phyloP scores from a whole-genome alignment of 2,888 invertebrate genomes.

The Hyalella azteca region DNA sequence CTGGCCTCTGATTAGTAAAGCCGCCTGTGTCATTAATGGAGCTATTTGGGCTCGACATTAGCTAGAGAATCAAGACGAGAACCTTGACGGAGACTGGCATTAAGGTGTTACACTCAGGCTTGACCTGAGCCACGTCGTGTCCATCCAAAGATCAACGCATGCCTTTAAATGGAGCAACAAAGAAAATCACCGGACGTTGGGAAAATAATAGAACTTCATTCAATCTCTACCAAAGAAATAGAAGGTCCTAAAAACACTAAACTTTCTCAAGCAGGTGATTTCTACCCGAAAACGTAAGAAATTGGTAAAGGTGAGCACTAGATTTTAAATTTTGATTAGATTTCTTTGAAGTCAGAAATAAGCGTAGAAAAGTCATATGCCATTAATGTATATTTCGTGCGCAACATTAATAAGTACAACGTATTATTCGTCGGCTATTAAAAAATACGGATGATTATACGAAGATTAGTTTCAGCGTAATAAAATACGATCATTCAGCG shows the following conservation, averaged over 20 bases:
- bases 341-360: no score
- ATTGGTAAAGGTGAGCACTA: no score
- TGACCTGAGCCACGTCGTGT: constrained; percentile 2
- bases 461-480: no score
- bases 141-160: constrained; percentile 18
- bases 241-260: background rate
- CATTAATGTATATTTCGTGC: no score
- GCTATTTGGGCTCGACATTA: constrained; percentile 23
- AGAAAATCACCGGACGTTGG: background rate
- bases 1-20: constrained; percentile 13
- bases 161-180: constrained; percentile 25
- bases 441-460: no score
- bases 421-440: no score
- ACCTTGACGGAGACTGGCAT: background rate
- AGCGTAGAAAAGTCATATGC: no score
- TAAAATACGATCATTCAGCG: no score
- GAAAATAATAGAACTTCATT: constrained; percentile 8
- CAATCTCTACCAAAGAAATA: background rate
- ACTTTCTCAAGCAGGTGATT: background rate
- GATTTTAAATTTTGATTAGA: no score
- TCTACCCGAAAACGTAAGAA: background rate
- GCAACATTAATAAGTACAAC: no score
- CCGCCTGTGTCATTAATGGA: constrained; percentile 24
- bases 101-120: constrained; percentile 18
- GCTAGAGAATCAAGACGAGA: background rate